Evolutionary conservation across 1,140 invertebrate species (phyloP).

Genomic region (Lordiphosa stackelbergi): DNA sequence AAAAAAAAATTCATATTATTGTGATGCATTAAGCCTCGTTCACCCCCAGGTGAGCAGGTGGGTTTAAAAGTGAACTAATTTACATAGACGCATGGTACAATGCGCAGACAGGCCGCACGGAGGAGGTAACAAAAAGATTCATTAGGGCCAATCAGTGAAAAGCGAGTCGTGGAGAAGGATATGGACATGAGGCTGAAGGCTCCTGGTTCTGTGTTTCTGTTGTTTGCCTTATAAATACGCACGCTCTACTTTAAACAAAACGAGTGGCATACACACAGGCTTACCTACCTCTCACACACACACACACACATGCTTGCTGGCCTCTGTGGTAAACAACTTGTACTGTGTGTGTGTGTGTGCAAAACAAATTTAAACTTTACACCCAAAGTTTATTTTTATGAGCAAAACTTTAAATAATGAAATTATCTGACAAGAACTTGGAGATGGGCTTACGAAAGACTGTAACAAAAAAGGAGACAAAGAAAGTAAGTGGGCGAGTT

Average conservation of each 20-base stretch:
- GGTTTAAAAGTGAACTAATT: constrained; percentile 74
- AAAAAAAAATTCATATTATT: no score
- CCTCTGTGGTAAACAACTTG: constrained; percentile 52
- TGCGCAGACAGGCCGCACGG: constrained; percentile 65
- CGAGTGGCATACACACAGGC: constrained; percentile 32
- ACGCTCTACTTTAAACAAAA: constrained; percentile 72
- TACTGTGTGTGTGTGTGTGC: constrained; percentile 47
- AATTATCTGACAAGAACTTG: constrained; percentile 73
- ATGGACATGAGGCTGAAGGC: constrained; percentile 16
- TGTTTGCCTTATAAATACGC: constrained; percentile 74
- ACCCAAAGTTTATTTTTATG: constrained; percentile 75
- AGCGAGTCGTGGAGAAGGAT: constrained; percentile 52
- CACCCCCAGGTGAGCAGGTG: no score
- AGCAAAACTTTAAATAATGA: constrained; percentile 73
- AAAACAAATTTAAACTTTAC: constrained; percentile 75
- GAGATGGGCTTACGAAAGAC: constrained; percentile 35
- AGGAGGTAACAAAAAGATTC: constrained; percentile 72
- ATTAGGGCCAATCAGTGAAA: constrained; percentile 74
- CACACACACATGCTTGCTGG: constrained; percentile 24
- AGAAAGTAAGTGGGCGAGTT: not conserved
- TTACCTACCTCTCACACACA: constrained; percentile 13
- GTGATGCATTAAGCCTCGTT: no score
- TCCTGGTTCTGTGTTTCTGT: constrained; percentile 31
- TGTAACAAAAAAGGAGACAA: constrained; percentile 5
- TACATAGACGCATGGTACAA: constrained; percentile 71